Conservation (phyloP, 2,888 invertebrate species). For the Chrysotoxum bicinctum region DNA sequence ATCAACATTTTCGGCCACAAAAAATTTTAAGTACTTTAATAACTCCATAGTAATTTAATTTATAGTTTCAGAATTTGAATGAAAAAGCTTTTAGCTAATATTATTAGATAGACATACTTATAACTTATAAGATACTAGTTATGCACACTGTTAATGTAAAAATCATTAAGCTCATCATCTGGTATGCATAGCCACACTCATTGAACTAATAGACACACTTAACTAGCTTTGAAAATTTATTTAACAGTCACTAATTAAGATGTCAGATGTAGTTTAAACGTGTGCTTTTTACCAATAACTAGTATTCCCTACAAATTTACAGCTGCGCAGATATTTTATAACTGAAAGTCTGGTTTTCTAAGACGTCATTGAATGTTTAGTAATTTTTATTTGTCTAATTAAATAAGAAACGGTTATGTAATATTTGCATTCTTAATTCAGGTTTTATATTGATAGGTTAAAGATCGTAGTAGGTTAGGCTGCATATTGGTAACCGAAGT, state of each 20-base stretch:
- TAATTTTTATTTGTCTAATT: not conserved
- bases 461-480: not conserved
- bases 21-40: not conserved
- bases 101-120: not conserved
- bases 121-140: not conserved
- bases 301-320: slow-evolving; percentile 6
- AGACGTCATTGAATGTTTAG: not conserved
- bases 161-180: not conserved
- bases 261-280: slow-evolving; percentile 3
- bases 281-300: slow-evolving; percentile 2
- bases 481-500: not conserved
- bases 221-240: not conserved
- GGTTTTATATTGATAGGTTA: not conserved
- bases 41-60: not conserved
- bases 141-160: not conserved
- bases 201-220: not conserved
- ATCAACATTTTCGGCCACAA: not conserved
- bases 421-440: not conserved
- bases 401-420: not conserved
- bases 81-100: not conserved
- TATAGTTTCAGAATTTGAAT: not conserved
- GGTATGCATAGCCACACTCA: not conserved
- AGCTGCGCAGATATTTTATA: slow-evolving; percentile 13
- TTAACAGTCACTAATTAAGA: not conserved
- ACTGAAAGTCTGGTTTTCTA: not conserved